Evolutionary conservation across 2,888 invertebrate species (phyloP).

Genomic region (Adelphocoris suturalis): DNA sequence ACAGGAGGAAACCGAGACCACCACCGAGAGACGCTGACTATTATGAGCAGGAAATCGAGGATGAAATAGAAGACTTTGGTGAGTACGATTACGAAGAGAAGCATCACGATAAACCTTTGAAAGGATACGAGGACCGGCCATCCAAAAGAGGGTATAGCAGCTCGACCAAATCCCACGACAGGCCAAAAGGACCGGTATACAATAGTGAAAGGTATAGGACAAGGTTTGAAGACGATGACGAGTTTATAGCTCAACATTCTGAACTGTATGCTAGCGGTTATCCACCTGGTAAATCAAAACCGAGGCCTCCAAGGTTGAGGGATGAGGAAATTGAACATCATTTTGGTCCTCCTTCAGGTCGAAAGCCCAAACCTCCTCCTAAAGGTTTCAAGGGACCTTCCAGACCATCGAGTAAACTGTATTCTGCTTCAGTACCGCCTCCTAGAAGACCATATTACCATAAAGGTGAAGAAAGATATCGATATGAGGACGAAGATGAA

Average conservation of each 20-base stretch:
- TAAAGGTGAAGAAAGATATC: constrained; percentile 51
- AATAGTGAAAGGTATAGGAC: constrained; percentile 10
- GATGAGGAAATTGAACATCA: constrained; percentile 52
- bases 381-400: constrained; percentile 38
- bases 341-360: constrained; percentile 49
- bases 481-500: constrained; percentile 71
- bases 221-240: constrained; percentile 73
- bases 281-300: constrained; percentile 67
- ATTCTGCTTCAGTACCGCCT: constrained; percentile 71
- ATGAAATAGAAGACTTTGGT: constrained; percentile 58
- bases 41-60: constrained; percentile 74
- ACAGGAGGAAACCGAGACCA: constrained; percentile 56
- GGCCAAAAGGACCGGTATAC: neutral
- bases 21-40: constrained; percentile 66
- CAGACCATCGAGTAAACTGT: constrained; percentile 70
- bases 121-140: constrained; percentile 40
- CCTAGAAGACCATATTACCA: constrained; percentile 64
- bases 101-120: constrained; percentile 38
- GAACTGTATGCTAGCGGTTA: constrained; percentile 75
- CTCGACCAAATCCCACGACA: constrained; percentile 15
- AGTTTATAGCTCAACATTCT: constrained; percentile 74
- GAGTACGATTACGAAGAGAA: constrained; percentile 74
- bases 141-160: constrained; percentile 57
- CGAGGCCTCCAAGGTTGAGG: constrained; percentile 28
- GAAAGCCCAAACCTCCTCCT: constrained; percentile 36